Conservation (phyloP, 2,797 vertebrate genomes). For the Babyrousa celebensis region DNA sequence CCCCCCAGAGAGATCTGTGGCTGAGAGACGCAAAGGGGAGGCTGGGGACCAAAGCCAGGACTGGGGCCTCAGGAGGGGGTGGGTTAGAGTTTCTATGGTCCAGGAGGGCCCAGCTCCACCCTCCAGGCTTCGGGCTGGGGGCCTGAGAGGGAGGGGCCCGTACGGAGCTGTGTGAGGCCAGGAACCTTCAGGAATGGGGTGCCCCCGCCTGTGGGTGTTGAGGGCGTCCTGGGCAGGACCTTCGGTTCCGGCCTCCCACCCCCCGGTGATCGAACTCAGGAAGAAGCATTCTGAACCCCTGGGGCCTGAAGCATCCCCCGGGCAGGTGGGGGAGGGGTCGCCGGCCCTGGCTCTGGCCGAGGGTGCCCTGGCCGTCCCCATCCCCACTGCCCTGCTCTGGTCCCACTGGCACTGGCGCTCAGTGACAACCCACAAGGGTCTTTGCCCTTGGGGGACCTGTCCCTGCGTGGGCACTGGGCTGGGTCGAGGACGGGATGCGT, state of each 20-base stretch:
- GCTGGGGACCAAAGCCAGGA: not conserved
- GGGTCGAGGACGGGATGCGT: rapidly evolving
- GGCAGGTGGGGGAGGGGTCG: not conserved
- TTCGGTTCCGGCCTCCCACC: not conserved
- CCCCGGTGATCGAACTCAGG: not conserved
- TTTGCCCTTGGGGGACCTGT: no score
- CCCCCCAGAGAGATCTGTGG: no score
- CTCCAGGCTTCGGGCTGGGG: not conserved
- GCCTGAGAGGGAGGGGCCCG: not conserved
- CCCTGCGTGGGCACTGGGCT: rapidly evolving
- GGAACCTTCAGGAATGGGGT: not conserved
- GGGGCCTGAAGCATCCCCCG: rapidly evolving
- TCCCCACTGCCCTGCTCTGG: rapidly evolving
- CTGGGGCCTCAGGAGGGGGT: rapidly evolving
- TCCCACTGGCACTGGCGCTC: not conserved
- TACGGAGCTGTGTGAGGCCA: no score
- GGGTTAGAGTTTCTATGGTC: no score
- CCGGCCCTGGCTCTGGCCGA: not conserved
- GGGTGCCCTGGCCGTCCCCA: not conserved
- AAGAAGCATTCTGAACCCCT: not conserved
- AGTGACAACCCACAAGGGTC: not conserved
- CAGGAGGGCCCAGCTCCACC: not conserved
- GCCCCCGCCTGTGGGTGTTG: rapidly evolving
- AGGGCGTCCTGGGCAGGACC: no score
- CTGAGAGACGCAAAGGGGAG: not conserved